A percentile compares a stretch with the other conserved stretches of the same genome.
Evolutionary conservation across 30 jellyfish, hydroid and myxozoan species (phyloP).

Genomic region (Phacellophora camtschatica): DNA sequence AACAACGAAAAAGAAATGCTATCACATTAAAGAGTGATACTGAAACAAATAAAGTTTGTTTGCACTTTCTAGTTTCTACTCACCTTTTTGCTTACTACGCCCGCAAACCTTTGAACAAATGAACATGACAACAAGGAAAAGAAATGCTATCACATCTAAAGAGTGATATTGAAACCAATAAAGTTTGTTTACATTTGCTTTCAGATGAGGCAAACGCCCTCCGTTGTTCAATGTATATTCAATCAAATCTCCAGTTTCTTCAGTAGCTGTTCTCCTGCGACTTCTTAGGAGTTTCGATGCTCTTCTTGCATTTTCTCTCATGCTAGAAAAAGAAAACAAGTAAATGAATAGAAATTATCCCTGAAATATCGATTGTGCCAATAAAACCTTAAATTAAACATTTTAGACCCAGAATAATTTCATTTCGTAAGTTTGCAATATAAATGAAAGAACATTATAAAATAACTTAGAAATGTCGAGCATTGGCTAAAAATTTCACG

Average conservation of each 20-base stretch:
- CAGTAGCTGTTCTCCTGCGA: slow-evolving; percentile 6
- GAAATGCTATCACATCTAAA: slow-evolving; percentile 9
- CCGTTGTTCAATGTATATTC: slow-evolving; percentile 46
- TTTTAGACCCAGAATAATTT: too few species aligned
- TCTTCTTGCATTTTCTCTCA: not conserved
- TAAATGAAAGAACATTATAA: too few species aligned
- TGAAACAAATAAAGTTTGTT: slow-evolving; percentile 45
- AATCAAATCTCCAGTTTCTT: slow-evolving; percentile 26
- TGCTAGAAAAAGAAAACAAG: not conserved
- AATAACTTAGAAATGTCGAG: too few species aligned
- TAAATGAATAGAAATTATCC: too few species aligned
- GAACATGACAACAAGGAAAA: not conserved
- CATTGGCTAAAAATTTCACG: too few species aligned
- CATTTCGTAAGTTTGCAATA: too few species aligned
- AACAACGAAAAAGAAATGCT: not conserved
- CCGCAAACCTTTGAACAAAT: too few species aligned
- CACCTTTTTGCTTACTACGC: too few species aligned
- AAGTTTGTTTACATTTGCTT: slow-evolving; percentile 18
- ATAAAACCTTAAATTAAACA: too few species aligned
- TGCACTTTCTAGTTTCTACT: too few species aligned
- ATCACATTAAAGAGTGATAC: slow-evolving; percentile 24
- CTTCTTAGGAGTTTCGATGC: slow-evolving; percentile 4
- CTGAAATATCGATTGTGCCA: too few species aligned
- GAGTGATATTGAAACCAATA: slow-evolving; percentile 52
- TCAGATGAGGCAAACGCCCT: slow-evolving; percentile 56